These are phyloP conservation scores for Marmota flaviventris DNA, from an alignment of 2,113 vertebrate genomes.

Conservation along the genomic window DNA sequence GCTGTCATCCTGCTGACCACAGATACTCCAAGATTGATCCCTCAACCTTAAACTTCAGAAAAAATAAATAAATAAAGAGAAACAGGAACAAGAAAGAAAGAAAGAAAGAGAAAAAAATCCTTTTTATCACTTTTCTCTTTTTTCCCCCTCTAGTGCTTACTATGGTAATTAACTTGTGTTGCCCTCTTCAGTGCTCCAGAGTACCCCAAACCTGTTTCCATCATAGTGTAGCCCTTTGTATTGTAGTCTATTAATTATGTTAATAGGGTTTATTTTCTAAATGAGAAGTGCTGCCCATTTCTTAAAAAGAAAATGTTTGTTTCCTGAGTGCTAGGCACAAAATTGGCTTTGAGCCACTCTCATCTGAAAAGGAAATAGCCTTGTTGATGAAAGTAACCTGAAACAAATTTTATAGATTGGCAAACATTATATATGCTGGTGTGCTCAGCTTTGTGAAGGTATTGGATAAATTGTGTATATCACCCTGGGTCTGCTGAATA, in stretches of 20 bases:
- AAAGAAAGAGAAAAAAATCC: background rate
- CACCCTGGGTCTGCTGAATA: background rate
- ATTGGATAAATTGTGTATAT: background rate
- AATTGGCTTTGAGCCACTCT: too few relatives aligned
- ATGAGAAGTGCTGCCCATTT: background rate
- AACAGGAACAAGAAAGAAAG: too few relatives aligned
- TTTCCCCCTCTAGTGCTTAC: background rate
- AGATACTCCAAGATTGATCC: background rate
- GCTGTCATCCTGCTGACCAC: background rate
- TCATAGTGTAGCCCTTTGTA: background rate
- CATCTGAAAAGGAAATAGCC: background rate
- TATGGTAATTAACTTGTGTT: background rate
- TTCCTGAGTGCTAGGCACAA: too few relatives aligned
- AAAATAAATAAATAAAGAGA: background rate
- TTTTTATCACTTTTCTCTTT: background rate
- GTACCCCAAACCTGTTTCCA: background rate
- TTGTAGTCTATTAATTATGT: slow-evolving; percentile 21
- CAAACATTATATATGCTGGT: background rate
- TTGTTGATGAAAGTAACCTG: slow-evolving; percentile 21
- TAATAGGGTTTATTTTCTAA: background rate
- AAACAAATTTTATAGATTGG: background rate
- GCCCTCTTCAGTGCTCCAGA: background rate
- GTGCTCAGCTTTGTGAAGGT: background rate
- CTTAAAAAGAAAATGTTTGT: background rate
- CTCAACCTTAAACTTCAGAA: background rate